Base-by-base conservation (phyloP, 1,140 invertebrate species). In the Brachionus koreanus region DNA sequence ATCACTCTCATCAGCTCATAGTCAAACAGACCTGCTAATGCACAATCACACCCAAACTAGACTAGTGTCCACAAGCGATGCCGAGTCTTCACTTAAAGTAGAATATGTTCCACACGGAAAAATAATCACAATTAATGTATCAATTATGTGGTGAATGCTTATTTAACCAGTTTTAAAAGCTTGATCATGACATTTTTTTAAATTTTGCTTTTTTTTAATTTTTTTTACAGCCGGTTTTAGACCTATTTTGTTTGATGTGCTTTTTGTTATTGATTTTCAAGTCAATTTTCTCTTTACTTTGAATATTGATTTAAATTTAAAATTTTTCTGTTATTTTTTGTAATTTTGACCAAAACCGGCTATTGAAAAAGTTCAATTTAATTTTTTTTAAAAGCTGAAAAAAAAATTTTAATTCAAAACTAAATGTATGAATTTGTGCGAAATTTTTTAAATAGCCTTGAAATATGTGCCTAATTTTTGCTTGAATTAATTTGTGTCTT, bases 91-190 rank as follows among this genome's bases (percentile, higher is more conserved):
- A 25, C 69, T 74, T 33, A 74, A 74, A 74, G 69, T 74, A 46
- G 39, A 74, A 23, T 74, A 74, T 74, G 69, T 74, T 29, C 69
- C 69, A 25, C 42, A 39, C 5, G 69, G 69, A 19, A 74, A 74
- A 74, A 74, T 74, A 19, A 74, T 74, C 1, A 74, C 69, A 23
- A 74, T 74, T 29, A 74, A 46, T 74, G 69, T 74, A 9, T 74
- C 69, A 29, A 74, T 74, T 25, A 74, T 74, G 69, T 74, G 69
- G 69, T 74, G 69, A 74, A 46, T 25, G 19, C 39, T 46, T 29
- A 74, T 29, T 29, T 29, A 46, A 46, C 39, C 39, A 74, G 43
- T 39, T 23, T 5, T 43, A 42, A 72, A 61, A 16, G 9, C 33
- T 65, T 65, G 25, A 69, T 16, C 65, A 69, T 69, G 35, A 69